Evolutionary conservation across 2,113 vertebrate genomes (phyloP).

Genomic region (Thomomys bottae): DNA sequence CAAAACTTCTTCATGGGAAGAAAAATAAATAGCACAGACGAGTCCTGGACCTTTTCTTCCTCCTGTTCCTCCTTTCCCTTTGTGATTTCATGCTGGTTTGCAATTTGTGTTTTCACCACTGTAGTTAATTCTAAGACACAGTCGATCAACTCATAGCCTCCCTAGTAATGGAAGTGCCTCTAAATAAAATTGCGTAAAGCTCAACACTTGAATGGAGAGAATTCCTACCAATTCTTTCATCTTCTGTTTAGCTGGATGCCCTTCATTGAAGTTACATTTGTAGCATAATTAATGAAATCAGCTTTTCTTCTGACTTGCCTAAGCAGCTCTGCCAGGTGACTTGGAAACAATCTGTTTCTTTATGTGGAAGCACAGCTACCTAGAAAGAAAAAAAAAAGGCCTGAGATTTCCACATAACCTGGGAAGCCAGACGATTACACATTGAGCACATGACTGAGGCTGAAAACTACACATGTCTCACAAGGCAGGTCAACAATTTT

Average conservation of each 20-base stretch:
- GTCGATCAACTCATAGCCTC: conserved; percentile 74
- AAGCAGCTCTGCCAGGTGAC: conserved; percentile 40
- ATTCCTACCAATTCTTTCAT: conserved; percentile 43
- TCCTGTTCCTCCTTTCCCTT: conserved; percentile 51
- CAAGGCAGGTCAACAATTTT: conserved; percentile 81
- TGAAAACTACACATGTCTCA: conserved; percentile 63
- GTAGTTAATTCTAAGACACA: conserved; percentile 79
- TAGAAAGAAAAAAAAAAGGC: too few species aligned
- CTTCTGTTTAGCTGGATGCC: conserved; percentile 62
- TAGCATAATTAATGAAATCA: conserved; percentile 73
- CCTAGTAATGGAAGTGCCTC: conserved; percentile 67
- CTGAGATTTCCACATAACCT: not conserved
- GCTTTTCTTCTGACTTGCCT: conserved; percentile 48
- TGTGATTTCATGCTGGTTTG: conserved; percentile 79
- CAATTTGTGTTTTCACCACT: conserved; percentile 76
- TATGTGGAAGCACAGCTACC: not conserved
- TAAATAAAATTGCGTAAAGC: conserved; percentile 61
- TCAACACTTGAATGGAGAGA: conserved; percentile 58
- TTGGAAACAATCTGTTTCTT: conserved; percentile 26
- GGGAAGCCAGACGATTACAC: not conserved
- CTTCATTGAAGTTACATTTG: conserved; percentile 61
- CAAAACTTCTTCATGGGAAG: conserved; percentile 21
- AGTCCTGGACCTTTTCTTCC: conserved; percentile 39
- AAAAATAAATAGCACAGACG: conserved; percentile 27
- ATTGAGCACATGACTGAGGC: conserved; percentile 27